These are phyloP conservation scores for Synanthedon tipuliformis DNA, from an alignment of 2,888 invertebrate genomes.

Conservation along the genomic window DNA sequence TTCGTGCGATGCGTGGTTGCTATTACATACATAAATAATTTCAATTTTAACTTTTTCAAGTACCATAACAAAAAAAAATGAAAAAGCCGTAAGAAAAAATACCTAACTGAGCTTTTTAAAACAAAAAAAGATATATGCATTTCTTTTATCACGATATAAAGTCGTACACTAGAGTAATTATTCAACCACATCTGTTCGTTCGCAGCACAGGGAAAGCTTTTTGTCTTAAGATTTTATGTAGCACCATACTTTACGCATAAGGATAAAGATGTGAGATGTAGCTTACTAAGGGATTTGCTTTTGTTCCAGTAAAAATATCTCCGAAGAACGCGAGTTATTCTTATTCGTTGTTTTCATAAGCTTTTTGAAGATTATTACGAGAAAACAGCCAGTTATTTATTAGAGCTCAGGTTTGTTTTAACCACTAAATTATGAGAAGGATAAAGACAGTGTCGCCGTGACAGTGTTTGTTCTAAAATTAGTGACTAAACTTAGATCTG, in stretches of 20 bases:
- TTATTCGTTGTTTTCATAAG: conserved; percentile 13
- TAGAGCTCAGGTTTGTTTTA: conserved; percentile 3
- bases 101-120: background rate
- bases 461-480: background rate
- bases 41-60: too few species aligned
- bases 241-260: conserved; percentile 15
- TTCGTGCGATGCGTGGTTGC: too few species aligned
- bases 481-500: too few species aligned
- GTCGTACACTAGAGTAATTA: conserved; percentile 24
- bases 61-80: too few species aligned
- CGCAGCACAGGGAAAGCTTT: conserved; percentile 27
- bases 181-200: conserved; percentile 47
- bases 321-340: conserved; percentile 16
- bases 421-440: background rate
- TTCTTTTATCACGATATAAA: background rate
- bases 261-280: conserved; percentile 19
- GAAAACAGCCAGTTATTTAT: conserved; percentile 18
- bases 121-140: background rate
- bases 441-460: conserved; percentile 1
- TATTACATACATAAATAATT: too few species aligned
- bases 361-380: conserved; percentile 18
- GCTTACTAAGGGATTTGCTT: conserved; percentile 35
- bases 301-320: conserved; percentile 26
- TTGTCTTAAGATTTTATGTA: conserved; percentile 10
- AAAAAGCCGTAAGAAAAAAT: background rate